Conservation (phyloP, 2,888 invertebrate genomes). For the Perizoma affinitatum region DNA sequence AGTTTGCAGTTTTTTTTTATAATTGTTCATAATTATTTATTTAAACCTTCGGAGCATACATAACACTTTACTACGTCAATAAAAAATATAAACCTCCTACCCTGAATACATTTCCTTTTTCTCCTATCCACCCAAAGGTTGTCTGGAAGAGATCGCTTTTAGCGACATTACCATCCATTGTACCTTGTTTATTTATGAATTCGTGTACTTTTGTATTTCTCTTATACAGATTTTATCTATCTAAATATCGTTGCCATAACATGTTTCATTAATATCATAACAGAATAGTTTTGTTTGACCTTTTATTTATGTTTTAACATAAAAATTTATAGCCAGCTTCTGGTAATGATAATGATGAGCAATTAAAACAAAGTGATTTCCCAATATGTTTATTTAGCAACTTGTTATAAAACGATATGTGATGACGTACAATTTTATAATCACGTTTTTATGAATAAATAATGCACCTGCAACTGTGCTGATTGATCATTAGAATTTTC, state of each 20-base stretch:
- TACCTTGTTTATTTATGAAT: too few species aligned
- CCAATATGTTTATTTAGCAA: constrained; percentile 24
- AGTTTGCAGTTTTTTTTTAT: too few species aligned
- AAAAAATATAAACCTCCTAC: too few species aligned
- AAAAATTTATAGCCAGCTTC: constrained; percentile 35
- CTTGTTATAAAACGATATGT: constrained; percentile 14
- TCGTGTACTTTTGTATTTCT: neutral
- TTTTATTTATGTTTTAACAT: constrained; percentile 38
- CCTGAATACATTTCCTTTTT: too few species aligned
- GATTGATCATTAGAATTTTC: too few species aligned
- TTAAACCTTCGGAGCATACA: too few species aligned
- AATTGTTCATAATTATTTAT: too few species aligned
- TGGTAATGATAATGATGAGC: constrained; percentile 27
- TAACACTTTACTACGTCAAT: too few species aligned
- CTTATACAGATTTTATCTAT: neutral
- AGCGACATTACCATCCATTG: too few species aligned
- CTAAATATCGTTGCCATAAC: constrained; percentile 21
- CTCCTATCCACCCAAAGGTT: too few species aligned
- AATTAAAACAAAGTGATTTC: constrained; percentile 34
- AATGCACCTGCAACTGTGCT: too few species aligned
- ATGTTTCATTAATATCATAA: constrained; percentile 34
- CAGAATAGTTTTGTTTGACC: constrained; percentile 42
- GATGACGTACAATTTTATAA: constrained; percentile 17
- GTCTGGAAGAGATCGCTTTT: too few species aligned
- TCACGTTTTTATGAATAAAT: neutral